Conservation (phyloP, 2,113 vertebrate species). For the Pristiophorus japonicus region DNA sequence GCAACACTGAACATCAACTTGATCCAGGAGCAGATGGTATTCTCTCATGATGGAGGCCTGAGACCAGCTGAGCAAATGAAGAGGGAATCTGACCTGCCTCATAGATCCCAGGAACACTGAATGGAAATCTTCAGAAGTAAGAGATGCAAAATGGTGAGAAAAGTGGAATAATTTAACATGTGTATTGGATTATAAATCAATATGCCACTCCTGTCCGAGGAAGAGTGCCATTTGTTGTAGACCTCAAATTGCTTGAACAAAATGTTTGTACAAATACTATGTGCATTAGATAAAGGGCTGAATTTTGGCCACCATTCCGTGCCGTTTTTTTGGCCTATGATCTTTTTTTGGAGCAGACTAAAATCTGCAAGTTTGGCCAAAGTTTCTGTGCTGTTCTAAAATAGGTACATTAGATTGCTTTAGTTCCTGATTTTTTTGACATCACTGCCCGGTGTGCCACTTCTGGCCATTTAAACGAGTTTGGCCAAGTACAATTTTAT, state of each 20-base stretch:
- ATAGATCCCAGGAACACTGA: not conserved
- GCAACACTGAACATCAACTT: conserved; percentile 29
- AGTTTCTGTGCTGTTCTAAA: too few relatives aligned
- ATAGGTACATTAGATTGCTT: too few relatives aligned
- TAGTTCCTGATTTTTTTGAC: too few relatives aligned
- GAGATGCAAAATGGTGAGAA: not conserved
- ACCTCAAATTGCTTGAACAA: not conserved
- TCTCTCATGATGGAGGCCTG: conserved; percentile 4
- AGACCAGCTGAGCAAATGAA: not conserved
- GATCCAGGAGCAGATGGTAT: conserved; percentile 31
- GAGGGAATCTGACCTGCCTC: conserved; percentile 16
- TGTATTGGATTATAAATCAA: not conserved
- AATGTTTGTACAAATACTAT: not conserved
- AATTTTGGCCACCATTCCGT: too few relatives aligned
- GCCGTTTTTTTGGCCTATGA: too few relatives aligned
- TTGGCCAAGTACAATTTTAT: too few relatives aligned
- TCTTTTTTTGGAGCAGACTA: too few relatives aligned
- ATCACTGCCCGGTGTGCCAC: too few relatives aligned
- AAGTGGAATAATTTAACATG: not conserved
- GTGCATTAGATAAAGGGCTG: too few relatives aligned
- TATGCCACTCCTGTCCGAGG: not conserved
- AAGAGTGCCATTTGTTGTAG: not conserved
- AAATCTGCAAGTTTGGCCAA: too few relatives aligned
- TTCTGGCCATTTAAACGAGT: too few relatives aligned
- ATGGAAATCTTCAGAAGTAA: not conserved